Conservation (phyloP, 2,888 invertebrate genomes). For the Scotopteryx bipunctaria region DNA sequence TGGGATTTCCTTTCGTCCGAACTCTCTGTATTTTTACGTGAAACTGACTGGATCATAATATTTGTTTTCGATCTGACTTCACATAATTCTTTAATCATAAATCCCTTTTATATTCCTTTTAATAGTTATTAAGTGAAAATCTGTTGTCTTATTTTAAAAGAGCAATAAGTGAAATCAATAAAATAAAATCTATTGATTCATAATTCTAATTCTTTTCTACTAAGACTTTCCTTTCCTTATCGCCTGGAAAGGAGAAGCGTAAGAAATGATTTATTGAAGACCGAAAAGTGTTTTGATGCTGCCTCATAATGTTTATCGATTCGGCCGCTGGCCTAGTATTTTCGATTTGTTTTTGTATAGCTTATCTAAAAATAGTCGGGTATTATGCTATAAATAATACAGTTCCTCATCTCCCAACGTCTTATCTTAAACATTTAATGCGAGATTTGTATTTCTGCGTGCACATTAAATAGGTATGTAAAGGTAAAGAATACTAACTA, state of each 20-base stretch:
- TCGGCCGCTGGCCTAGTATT: constrained; percentile 30
- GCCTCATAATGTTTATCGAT: constrained; percentile 32
- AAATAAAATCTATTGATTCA: constrained; percentile 35
- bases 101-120: no score
- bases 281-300: constrained; percentile 32
- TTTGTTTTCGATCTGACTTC: no score
- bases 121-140: no score
- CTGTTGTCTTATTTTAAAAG: no score
- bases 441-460: neutral
- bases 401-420: constrained; percentile 2
- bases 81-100: no score
- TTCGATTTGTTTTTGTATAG: constrained; percentile 25
- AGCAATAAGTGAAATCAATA: constrained; percentile 17
- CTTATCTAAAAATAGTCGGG: constrained; percentile 14
- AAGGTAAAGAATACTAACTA: no score
- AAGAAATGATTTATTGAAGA: constrained; percentile 34
- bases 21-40: neutral
- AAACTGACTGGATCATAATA: no score
- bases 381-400: constrained; percentile 5
- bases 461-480: neutral
- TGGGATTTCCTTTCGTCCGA: constrained; percentile 6
- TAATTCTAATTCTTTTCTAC: constrained; percentile 36
- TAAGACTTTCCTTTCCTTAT: constrained; percentile 32
- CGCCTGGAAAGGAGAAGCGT: constrained; percentile 27
- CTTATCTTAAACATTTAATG: neutral